Evolutionary conservation across 2,797 vertebrate genomes (phyloP), one percentile per base, ranked within the genome.

Genomic region (Bradypodion pumilum): DNA sequence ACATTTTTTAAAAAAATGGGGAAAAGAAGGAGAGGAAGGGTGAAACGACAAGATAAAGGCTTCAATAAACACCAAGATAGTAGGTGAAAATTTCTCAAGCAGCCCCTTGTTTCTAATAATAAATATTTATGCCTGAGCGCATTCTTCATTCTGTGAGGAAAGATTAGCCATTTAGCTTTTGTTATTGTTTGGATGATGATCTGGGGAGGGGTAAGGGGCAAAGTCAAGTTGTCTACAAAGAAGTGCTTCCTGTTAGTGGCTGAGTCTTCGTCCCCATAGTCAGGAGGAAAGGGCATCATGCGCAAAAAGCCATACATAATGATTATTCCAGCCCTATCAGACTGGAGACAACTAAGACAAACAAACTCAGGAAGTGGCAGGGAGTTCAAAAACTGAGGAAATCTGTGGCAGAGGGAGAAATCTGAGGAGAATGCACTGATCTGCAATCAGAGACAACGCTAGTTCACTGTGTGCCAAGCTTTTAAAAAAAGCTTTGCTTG

Each of bases 281-380:
- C 76, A 82, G 88, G 89, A 93, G 93, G 91, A 94, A 94, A 89
- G 91, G 92, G 92, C 91, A 94, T 80, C 82, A 72, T 90, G 89
- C 75, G 81, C 80, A 94, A 94, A 94, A 94, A 95, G 88, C 81
- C 59, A 21, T 85, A 88, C 88, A 90, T 91, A 81, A 91, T 4
- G 89, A 90, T 90, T 95, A 91, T 93, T 93, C 90, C 1, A 78
- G 94, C 93, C 92, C 86, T 93, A 94, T 95, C 91, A 3, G 81
- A 89, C 83, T 93, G 94, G 93, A 96, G 95, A 96, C 94, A 92
- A 92, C 89, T 70, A 94, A 93, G 91, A 93, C 94, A 95, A 97
- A 96, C 95, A 97, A 96, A 95, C 94, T 92, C 94, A 97, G 96
- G 95, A 97, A 97, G 95, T 93, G 95, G 93, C 93, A 95, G 92